Conservation (phyloP, 2,113 vertebrate species). For the Fukomys damarensis region DNA sequence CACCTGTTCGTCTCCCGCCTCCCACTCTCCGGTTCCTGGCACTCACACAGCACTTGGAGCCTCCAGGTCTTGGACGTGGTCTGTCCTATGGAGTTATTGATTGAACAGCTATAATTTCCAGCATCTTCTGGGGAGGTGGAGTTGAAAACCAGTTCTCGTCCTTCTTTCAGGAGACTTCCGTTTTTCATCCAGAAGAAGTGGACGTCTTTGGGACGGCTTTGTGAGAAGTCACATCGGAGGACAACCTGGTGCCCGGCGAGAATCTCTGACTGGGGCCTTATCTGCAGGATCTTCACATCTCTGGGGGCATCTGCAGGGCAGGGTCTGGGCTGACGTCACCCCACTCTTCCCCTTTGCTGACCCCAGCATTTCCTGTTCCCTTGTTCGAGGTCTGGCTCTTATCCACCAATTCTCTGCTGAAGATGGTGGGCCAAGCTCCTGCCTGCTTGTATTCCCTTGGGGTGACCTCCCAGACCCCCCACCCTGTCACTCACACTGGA, state of each 20-base stretch:
- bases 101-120: constrained; percentile 66
- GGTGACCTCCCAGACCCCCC: neutral
- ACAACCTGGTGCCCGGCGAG: neutral
- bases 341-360: neutral
- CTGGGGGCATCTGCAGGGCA: constrained; percentile 74
- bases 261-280: neutral
- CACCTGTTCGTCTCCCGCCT: neutral
- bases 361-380: neutral
- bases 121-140: constrained; percentile 72
- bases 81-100: constrained; percentile 70
- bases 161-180: neutral
- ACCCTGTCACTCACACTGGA: constrained; percentile 70
- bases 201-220: neutral
- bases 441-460: rapidly evolving
- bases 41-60: constrained; percentile 74
- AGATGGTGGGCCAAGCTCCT: neutral
- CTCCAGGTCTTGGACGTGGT: neutral
- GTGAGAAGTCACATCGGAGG: constrained; percentile 39
- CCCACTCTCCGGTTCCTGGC: neutral
- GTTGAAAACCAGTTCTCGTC: neutral
- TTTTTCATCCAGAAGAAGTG: constrained; percentile 66
- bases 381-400: neutral
- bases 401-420: neutral
- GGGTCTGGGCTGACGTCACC: neutral
- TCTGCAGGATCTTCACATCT: constrained; percentile 30